Percentiles rank a stretch among this genome's conserved stretches.
Evolutionary conservation across 2,797 vertebrate species (phyloP).

Genomic region (Pipistrellus pygmaeus): DNA sequence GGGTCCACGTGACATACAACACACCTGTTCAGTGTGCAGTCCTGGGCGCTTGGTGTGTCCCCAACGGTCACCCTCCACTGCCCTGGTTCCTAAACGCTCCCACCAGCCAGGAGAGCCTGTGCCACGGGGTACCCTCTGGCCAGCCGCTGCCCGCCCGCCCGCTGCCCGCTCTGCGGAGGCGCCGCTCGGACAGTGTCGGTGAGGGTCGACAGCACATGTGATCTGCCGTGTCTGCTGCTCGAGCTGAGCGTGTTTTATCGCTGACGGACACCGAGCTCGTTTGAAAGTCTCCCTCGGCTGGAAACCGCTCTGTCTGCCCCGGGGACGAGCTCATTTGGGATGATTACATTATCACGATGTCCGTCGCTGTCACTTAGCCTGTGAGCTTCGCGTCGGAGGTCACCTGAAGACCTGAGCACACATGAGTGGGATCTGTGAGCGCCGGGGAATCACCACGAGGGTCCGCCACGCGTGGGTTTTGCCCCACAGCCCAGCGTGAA

Average conservation of each 20-base stretch:
- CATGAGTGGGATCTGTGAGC: background rate
- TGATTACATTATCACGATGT: background rate
- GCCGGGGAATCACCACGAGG: background rate
- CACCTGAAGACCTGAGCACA: background rate
- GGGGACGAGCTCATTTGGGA: background rate
- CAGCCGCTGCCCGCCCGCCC: background rate
- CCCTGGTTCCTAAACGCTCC: background rate
- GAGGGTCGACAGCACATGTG: rapidly evolving
- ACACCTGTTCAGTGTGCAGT: rapidly evolving
- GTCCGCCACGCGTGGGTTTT: background rate
- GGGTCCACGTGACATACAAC: background rate
- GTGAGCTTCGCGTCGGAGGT: background rate
- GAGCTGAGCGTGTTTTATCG: background rate
- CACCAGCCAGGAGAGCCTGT: rapidly evolving
- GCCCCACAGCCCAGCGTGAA: background rate
- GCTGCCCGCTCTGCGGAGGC: background rate
- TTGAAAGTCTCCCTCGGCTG: background rate
- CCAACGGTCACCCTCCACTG: rapidly evolving
- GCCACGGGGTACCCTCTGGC: rapidly evolving
- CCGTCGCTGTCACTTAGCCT: background rate
- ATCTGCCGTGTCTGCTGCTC: too few relatives aligned
- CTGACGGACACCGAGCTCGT: background rate
- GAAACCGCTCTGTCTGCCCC: background rate
- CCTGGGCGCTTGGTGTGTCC: background rate
- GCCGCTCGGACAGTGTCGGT: background rate